Evolutionary conservation across 2,113 vertebrate genomes (phyloP).

Genomic region (Neogale vison): DNA sequence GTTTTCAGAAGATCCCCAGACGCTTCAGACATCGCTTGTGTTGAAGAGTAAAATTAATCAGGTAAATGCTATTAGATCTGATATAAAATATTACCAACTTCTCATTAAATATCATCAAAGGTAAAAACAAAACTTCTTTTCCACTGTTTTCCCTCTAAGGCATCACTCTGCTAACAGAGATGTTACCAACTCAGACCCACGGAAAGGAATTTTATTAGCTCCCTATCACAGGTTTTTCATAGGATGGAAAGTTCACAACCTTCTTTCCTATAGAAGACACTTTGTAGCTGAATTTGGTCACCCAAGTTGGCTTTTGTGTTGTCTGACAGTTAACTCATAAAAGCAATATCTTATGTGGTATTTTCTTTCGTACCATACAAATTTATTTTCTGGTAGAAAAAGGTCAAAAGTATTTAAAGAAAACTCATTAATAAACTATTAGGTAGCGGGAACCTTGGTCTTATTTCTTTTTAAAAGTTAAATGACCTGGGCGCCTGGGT

Average conservation of each 20-base stretch:
- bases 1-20: background rate
- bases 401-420: background rate
- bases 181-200: background rate
- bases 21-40: background rate
- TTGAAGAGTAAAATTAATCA: constrained; percentile 20
- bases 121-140: constrained; percentile 23
- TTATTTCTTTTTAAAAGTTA: background rate
- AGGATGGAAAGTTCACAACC: background rate
- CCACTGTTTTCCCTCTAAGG: constrained; percentile 18
- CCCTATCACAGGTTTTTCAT: background rate
- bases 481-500: too few relatives aligned
- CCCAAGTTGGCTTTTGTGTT: background rate
- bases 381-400: constrained; percentile 14
- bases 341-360: background rate
- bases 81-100: constrained; percentile 32
- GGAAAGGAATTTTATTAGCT: background rate
- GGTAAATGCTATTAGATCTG: background rate
- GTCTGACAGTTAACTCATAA: background rate
- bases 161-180: background rate
- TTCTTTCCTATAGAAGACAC: background rate
- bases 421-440: constrained; percentile 1
- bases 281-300: background rate
- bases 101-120: constrained; percentile 24
- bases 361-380: background rate
- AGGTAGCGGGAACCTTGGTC: background rate